Conservation (phyloP, 23 tunicate genomes). For the Diplosoma virens region DNA sequence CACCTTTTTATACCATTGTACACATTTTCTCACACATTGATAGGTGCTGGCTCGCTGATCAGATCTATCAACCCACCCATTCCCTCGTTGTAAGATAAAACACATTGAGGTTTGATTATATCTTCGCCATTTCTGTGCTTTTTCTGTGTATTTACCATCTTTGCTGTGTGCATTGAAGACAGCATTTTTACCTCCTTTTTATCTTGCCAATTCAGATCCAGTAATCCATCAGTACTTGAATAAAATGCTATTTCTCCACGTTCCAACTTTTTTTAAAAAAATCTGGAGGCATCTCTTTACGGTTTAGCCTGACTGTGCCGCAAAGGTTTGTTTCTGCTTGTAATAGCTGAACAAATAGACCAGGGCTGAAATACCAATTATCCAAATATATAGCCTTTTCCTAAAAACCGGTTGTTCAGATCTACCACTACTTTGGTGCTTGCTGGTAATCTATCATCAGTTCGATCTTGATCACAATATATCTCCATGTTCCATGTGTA, state of each 20-base stretch:
- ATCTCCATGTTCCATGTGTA: constrained; percentile 14
- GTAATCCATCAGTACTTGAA: constrained; percentile 4
- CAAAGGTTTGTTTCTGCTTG: constrained; percentile 8
- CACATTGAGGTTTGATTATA: constrained; percentile 9
- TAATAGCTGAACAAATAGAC: constrained; percentile 8
- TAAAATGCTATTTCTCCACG: constrained; percentile 1
- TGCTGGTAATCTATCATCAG: constrained; percentile 3
- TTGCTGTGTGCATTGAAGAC: constrained; percentile 4
- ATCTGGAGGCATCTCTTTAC: constrained; percentile 5
- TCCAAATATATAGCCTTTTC: constrained; percentile 4
- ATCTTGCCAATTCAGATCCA: constrained; percentile 15
- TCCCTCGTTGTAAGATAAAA: constrained; percentile 16
- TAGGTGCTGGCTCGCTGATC: constrained; percentile 10
- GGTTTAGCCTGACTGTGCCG: constrained; percentile 7
- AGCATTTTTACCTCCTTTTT: constrained; percentile 22
- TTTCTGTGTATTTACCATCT: constrained; percentile 2
- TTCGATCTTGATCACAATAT: constrained; percentile 2
- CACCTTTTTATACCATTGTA: constrained; percentile 10
- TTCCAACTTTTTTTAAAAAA: not conserved
- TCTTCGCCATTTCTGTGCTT: constrained; percentile 5
- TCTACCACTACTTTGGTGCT: constrained; percentile 16
- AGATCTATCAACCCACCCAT: constrained; percentile 16
- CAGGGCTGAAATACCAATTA: constrained; percentile 19
- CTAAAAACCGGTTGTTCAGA: constrained; percentile 3
- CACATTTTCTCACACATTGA: constrained; percentile 7